These are phyloP conservation scores for Parnassius smintheus DNA, from an alignment of 2,888 invertebrate species.

Conservation along the genomic window DNA sequence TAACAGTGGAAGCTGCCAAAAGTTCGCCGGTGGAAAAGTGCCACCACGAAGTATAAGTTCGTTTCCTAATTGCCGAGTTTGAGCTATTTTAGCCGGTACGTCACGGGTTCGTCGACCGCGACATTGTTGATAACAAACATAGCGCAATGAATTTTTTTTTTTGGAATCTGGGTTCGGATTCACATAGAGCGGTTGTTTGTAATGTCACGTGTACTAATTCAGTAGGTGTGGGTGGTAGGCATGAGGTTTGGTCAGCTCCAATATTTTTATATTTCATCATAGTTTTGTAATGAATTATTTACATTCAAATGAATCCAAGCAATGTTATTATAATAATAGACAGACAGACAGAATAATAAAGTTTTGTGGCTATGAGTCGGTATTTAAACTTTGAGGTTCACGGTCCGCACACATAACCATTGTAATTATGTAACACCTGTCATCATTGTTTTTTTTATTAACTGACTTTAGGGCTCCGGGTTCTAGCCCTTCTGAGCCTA, in stretches of 20 bases:
- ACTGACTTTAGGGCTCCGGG: too few relatives aligned
- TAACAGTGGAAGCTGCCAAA: constrained; percentile 51
- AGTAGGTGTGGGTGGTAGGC: constrained; percentile 12
- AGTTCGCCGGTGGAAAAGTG: constrained; percentile 51
- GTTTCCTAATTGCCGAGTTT: constrained; percentile 42
- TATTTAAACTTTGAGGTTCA: too few relatives aligned
- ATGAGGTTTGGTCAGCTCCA: background rate
- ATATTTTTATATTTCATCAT: background rate
- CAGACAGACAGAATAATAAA: too few relatives aligned
- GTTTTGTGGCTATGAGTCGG: too few relatives aligned
- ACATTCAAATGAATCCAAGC: too few relatives aligned
- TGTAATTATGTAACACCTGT: too few relatives aligned
- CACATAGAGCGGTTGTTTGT: constrained; percentile 1
- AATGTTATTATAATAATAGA: too few relatives aligned
- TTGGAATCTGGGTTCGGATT: constrained; percentile 22
- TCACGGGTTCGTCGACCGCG: constrained; percentile 45
- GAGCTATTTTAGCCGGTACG: constrained; percentile 38
- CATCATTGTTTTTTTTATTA: too few relatives aligned
- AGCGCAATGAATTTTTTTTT: constrained; percentile 14
- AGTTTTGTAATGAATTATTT: background rate
- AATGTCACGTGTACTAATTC: constrained; percentile 19
- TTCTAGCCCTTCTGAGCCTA: too few relatives aligned
- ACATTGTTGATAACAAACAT: constrained; percentile 32
- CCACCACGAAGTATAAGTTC: constrained; percentile 49
- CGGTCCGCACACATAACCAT: too few relatives aligned